Base-by-base conservation (phyloP, 2,113 vertebrate species). In the Strix aluco region DNA sequence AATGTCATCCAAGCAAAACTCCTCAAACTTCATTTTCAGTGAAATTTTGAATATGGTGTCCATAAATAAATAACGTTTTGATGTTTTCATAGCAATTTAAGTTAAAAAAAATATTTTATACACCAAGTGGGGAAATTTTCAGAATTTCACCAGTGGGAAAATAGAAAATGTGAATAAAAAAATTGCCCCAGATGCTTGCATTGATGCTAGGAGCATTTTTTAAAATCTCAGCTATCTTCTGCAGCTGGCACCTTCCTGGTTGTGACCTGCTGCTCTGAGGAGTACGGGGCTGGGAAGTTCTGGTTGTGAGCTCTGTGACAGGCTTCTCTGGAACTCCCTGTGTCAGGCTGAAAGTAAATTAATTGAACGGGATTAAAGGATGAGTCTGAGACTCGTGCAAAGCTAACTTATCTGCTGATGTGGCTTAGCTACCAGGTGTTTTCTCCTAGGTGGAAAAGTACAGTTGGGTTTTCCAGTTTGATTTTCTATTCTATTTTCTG, bases 381-480 rank as follows among this genome's bases (percentile, higher is more conserved):
- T 26, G 44, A 83, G 40, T 1, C 42, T 19, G 55, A 51, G 77
- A 6, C 52, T 51, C 47, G 21, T 3, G 15, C 46, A 36, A 38
- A 51, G 54, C 3, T 3, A 27, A 2, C 8, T 17, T 5, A 15
- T 66, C 2, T 2, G 23, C 49, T 11, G 29, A 8, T 4, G 84
- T 52, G 61, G 40, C 74, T 42, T 18, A 18, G 78, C 74, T 22
- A 6, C 40, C 10, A 10, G 9, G 27, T 4, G 36, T 59, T 57
- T 61, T 15, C 30, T 47, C 29, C 0, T 13, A 22, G 26, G n/a
- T 51, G 49, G 23, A 36, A 27, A 63, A 89, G 80, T 52, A 61
- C 89, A 67, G 32, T 40, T 85, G 94, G 27, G 51, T 85, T 88
- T 93, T 77, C 40, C 61, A 84, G 32, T 91, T 92, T 78, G 73